phyloP scores from a whole-genome alignment of 2,888 invertebrate genomes.

The Eupithecia inturbata region DNA sequence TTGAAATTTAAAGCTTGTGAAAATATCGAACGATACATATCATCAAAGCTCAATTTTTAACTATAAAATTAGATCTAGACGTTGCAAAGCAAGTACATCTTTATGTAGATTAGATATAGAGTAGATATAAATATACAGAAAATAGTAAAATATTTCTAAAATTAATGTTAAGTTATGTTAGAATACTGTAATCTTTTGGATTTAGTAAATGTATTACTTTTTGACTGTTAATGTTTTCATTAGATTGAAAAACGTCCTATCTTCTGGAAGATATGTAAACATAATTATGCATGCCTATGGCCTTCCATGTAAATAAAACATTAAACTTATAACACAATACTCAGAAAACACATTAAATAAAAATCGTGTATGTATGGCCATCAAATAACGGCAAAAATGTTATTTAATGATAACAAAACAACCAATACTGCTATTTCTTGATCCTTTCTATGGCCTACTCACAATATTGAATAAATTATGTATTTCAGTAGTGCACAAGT shows the following conservation, averaged over 20 bases:
- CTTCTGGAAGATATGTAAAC: constrained; percentile 53
- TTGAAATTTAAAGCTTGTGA: constrained; percentile 36
- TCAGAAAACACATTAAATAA: neutral
- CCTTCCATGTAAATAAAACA: constrained; percentile 78
- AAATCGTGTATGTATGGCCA: neutral
- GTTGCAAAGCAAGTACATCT: constrained; percentile 76
- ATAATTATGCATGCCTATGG: constrained; percentile 68
- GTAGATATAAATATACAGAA: constrained; percentile 49
- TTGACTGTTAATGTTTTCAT: constrained; percentile 40
- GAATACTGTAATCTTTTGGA: constrained; percentile 39
- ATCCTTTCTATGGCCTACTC: neutral
- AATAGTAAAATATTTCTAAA: constrained; percentile 45
- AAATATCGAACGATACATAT: constrained; percentile 75
- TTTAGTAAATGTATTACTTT: constrained; percentile 42
- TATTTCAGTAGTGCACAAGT: constrained; percentile 28
- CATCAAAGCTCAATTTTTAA: constrained; percentile 84
- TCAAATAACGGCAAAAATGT: neutral
- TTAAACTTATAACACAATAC: constrained; percentile 15
- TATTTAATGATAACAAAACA: neutral
- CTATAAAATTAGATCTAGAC: constrained; percentile 78
- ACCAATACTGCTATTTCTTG: neutral
- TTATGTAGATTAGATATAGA: constrained; percentile 75
- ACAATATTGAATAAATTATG: neutral
- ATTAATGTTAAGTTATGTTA: constrained; percentile 42
- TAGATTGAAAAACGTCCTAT: constrained; percentile 46